These are phyloP conservation scores for Hypsopygia costalis DNA, from an alignment of 2,888 invertebrate genomes.

Conservation along the genomic window DNA sequence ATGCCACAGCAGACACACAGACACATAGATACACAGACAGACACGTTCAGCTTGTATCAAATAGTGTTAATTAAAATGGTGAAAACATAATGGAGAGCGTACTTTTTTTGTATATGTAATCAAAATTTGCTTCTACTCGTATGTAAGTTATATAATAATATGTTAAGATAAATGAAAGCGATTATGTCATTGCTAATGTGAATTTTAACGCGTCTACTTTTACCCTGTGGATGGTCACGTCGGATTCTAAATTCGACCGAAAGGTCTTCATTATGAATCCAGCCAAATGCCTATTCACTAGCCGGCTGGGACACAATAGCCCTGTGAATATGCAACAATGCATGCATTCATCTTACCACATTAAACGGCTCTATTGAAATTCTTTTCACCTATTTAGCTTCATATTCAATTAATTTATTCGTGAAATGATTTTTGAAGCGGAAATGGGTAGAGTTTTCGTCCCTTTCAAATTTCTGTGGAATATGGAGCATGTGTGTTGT, in stretches of 20 bases:
- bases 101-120: too few relatives aligned
- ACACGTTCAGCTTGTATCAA: too few relatives aligned
- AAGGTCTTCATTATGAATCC: slow-evolving; percentile 45
- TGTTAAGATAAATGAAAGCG: too few relatives aligned
- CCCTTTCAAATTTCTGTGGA: slow-evolving; percentile 10
- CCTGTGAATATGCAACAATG: slow-evolving; percentile 45
- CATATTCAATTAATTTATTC: slow-evolving; percentile 33
- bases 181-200: too few relatives aligned
- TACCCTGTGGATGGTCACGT: neutral
- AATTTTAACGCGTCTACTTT: too few relatives aligned
- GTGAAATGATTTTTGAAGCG: slow-evolving; percentile 22
- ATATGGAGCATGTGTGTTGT: neutral
- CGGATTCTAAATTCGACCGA: slow-evolving; percentile 16
- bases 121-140: too few relatives aligned
- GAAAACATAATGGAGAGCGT: too few relatives aligned
- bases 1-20: too few relatives aligned
- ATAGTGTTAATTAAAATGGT: too few relatives aligned
- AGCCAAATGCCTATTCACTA: slow-evolving; percentile 23
- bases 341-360: slow-evolving; percentile 42
- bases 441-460: slow-evolving; percentile 14
- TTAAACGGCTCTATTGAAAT: slow-evolving; percentile 24
- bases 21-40: too few relatives aligned
- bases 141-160: too few relatives aligned
- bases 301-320: slow-evolving; percentile 37
- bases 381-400: slow-evolving; percentile 24